A percentile compares a stretch with the other conserved stretches of the same genome.
These are phyloP conservation scores for Lordiphosa andalusiaca DNA, from an alignment of 2,888 invertebrate species.

Conservation along the genomic window DNA sequence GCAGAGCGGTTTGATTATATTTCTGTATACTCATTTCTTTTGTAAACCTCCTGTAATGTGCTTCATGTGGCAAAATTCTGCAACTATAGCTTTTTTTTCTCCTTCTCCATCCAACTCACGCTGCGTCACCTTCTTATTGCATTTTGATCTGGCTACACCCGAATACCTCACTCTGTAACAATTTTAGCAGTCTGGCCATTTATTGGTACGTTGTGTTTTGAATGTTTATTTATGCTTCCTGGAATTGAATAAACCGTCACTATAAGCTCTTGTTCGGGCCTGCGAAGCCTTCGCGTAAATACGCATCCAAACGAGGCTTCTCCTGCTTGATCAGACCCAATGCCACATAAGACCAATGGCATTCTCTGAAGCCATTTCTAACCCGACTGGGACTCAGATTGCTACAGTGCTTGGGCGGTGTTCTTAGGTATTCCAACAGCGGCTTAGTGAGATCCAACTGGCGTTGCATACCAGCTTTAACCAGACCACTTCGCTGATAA, in stretches of 20 bases:
- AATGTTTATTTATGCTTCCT: background rate
- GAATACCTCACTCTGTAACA: too few species aligned
- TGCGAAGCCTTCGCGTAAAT: background rate
- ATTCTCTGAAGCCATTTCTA: background rate
- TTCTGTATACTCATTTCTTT: too few species aligned
- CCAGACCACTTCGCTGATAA: slow-evolving; percentile 9
- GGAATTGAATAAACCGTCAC: background rate
- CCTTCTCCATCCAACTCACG: too few species aligned
- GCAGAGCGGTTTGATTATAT: too few species aligned
- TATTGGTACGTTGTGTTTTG: background rate
- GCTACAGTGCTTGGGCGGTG: background rate
- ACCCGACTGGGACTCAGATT: background rate
- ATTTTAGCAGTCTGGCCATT: too few species aligned
- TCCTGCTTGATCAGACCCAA: background rate
- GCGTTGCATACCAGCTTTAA: slow-evolving; percentile 5
- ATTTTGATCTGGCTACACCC: too few species aligned
- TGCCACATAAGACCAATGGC: background rate
- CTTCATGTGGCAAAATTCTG: too few species aligned
- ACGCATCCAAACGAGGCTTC: background rate
- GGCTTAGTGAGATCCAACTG: background rate
- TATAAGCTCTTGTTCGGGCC: background rate
- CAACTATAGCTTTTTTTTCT: too few species aligned
- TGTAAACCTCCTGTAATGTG: too few species aligned
- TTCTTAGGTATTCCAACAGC: background rate
- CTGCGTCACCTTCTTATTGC: too few species aligned